phyloP scores from a whole-genome alignment of 1,140 invertebrate species.

The Dinothrombium tinctorium region DNA sequence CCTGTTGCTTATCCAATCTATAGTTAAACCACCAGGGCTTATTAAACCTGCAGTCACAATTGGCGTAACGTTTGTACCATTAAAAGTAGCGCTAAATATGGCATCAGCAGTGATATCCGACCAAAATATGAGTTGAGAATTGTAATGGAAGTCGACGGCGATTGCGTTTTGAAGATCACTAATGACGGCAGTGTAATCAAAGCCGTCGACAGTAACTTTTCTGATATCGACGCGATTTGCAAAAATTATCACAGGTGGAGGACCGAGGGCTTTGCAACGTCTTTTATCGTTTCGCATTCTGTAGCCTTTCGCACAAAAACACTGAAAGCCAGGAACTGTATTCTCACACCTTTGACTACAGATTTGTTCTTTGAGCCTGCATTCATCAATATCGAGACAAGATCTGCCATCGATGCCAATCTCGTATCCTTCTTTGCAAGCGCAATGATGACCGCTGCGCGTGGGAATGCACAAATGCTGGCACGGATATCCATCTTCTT shows the following conservation, averaged over 20 bases:
- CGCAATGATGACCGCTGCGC: conserved; percentile 34
- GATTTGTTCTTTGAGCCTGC: conserved; percentile 19
- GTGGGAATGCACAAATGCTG: conserved; percentile 43
- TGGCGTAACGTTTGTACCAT: background rate
- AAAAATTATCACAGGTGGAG: conserved; percentile 23
- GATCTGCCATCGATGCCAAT: conserved; percentile 35
- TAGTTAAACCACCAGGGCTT: conserved; percentile 64
- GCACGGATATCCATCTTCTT: conserved; percentile 27
- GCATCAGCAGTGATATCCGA: conserved; percentile 37
- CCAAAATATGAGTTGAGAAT: conserved; percentile 56
- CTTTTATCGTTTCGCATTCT: conserved; percentile 37
- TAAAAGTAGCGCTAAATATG: background rate
- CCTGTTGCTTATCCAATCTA: conserved; percentile 91
- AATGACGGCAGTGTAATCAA: conserved; percentile 35
- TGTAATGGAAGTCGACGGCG: conserved; percentile 62
- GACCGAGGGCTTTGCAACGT: conserved; percentile 44
- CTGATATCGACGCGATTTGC: conserved; percentile 62
- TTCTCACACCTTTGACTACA: conserved; percentile 64
- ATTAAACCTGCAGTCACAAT: conserved; percentile 39
- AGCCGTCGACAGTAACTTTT: conserved; percentile 44
- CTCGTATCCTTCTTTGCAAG: conserved; percentile 49
- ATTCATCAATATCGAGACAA: conserved; percentile 19
- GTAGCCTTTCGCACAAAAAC: conserved; percentile 76
- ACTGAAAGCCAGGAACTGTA: conserved; percentile 43
- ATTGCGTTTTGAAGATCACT: conserved; percentile 37